Conservation (phyloP, 2,113 vertebrate species). For the Lampris incognitus region DNA sequence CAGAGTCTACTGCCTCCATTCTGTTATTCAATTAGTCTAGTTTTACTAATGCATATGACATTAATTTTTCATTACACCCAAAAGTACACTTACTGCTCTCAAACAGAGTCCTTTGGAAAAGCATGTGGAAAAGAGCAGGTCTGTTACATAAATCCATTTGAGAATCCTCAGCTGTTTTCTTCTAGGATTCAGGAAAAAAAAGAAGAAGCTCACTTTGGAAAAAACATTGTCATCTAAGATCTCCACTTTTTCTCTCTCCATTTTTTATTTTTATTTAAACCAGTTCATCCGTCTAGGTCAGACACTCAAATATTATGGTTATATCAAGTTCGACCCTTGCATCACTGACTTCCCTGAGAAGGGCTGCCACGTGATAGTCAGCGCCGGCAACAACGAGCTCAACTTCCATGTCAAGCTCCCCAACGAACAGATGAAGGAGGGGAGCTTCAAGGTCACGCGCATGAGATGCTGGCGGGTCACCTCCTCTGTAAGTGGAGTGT, state of each 20-base stretch:
- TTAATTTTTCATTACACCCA: conserved; percentile 37
- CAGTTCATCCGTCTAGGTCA: conserved; percentile 96
- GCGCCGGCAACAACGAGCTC: conserved; percentile 96
- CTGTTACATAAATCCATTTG: conserved; percentile 3
- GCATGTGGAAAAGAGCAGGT: background rate
- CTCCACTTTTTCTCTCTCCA: background rate
- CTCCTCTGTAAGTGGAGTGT: conserved; percentile 89
- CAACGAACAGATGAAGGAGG: conserved; percentile 95
- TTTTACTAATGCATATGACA: conserved; percentile 19
- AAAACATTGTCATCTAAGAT: conserved; percentile 2
- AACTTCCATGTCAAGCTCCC: conserved; percentile 98
- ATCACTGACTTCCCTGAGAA: conserved; percentile 97
- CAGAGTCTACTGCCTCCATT: conserved; percentile 15
- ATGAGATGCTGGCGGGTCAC: conserved; percentile 99
- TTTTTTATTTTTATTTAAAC: background rate
- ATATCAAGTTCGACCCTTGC: conserved; percentile 97
- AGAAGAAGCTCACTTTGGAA: too few species aligned
- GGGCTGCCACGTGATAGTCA: conserved; percentile 95
- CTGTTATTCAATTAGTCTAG: conserved; percentile 37
- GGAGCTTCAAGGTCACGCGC: conserved; percentile 98
- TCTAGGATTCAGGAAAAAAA: background rate
- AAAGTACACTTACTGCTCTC: background rate
- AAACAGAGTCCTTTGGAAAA: background rate
- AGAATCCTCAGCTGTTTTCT: conserved; percentile 27
- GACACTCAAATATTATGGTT: conserved; percentile 96